Evolutionary conservation across 2,888 invertebrate species (phyloP), one percentile per base, ranked within the genome.

Genomic region (Rhogogaster chlorosoma): DNA sequence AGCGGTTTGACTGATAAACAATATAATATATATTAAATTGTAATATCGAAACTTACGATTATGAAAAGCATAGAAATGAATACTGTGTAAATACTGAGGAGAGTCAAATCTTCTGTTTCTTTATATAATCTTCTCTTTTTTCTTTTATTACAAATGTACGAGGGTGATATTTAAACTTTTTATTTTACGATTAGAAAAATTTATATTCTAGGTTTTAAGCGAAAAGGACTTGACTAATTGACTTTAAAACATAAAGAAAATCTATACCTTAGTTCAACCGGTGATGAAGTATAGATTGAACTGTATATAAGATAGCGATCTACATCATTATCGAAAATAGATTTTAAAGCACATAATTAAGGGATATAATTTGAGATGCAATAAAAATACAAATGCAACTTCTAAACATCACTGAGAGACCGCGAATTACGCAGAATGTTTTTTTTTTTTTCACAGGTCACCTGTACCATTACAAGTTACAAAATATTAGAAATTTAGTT

Each of bases 271-370:
- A 67, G 67, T 45, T 70, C 49, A 70, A 61, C 67, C 83, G 67
- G 83, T 83, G 83, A 83, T 38, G 57, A 80, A 80, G 15, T 49
- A 77, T 49, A 29, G 29, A 80, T 36, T 61, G 61, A 64, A 67
- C 7, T 67, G 64, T 83, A 61, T 22, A 83, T 36, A 67, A 38
- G 45, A 42, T 83, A 83, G 67, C 45, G 67, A 45, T 67, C 67
- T 70, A 83, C n/a, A 32, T 45, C 10, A 9, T n/a, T 67, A 67
- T 67, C 32, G 15, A 32, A 67, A 32, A 61, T 26, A 61, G 26
- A 61, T 61, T 61, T 26, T 9, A 61, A 61, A 26, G 12, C 26
- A 61, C 61, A 36, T 70, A 18, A 10, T 29, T 70, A 36, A 42
- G 12, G 42, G 73, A 42, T 75, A 45, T 26, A 45, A 75, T 75